A percentile compares a stretch with the other conserved stretches of the same genome.
Conservation (phyloP, 2,113 vertebrate genomes). For the Gavialis gangeticus region DNA sequence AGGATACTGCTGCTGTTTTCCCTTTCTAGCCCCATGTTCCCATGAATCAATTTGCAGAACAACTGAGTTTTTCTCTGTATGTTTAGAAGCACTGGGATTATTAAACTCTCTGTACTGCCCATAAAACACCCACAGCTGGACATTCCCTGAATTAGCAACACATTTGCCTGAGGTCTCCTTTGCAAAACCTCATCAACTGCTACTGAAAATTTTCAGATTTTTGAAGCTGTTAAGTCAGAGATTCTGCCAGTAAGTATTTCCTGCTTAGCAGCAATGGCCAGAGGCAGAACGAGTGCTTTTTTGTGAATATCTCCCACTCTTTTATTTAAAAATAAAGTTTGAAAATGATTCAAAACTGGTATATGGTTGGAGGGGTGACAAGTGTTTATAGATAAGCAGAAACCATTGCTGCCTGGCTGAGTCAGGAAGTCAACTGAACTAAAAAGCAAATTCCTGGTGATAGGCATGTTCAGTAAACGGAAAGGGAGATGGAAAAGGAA, state of each 20-base stretch:
- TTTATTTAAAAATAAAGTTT: not conserved
- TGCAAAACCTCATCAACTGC: not conserved
- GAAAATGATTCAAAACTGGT: not conserved
- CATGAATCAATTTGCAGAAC: not conserved
- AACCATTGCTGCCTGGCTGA: not conserved
- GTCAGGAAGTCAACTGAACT: not conserved
- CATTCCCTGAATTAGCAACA: not conserved
- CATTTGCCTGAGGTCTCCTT: constrained; percentile 4
- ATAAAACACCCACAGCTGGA: fast-evolving
- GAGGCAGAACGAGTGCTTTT: not conserved
- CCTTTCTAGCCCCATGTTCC: not conserved
- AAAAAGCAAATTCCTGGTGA: not conserved
- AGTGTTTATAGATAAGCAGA: not conserved
- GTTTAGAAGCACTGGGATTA: not conserved
- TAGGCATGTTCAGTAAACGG: not conserved
- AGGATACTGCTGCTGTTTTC: not conserved
- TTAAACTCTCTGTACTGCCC: not conserved
- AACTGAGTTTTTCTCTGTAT: not conserved
- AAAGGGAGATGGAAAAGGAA: not conserved
- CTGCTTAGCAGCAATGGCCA: not conserved
- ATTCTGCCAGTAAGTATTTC: constrained; percentile 27
- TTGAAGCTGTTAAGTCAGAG: not conserved
- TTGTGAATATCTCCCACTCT: constrained; percentile 13
- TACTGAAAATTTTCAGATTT: not conserved
- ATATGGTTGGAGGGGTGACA: fast-evolving